Conservation (phyloP, 2,888 invertebrate genomes). For the Oligia strigilis region DNA sequence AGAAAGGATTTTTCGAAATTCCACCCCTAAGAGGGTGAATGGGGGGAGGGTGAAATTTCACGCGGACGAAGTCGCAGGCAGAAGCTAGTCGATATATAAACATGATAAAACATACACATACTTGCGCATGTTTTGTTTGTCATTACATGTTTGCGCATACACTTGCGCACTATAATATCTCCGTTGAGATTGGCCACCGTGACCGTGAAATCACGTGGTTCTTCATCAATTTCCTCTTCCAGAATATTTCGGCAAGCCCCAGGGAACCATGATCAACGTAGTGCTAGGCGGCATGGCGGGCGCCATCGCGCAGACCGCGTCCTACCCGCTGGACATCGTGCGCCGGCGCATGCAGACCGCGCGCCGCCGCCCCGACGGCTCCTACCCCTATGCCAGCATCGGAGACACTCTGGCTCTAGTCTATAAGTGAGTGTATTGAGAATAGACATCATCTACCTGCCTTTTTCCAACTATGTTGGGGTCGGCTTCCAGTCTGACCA, state of each 20-base stretch:
- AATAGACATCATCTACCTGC: not conserved
- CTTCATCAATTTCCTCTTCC: not conserved
- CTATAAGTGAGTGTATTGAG: slow-evolving; percentile 90
- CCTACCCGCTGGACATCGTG: slow-evolving; percentile 99
- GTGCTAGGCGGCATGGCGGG: slow-evolving; percentile 97
- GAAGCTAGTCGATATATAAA: too few relatives aligned
- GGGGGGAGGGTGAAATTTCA: too few relatives aligned
- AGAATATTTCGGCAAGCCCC: slow-evolving; percentile 74
- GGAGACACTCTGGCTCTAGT: slow-evolving; percentile 92
- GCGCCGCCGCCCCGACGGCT: slow-evolving; percentile 82
- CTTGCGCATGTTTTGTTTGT: too few relatives aligned
- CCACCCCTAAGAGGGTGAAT: too few relatives aligned
- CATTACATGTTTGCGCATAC: too few relatives aligned
- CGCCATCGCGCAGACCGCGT: slow-evolving; percentile 97
- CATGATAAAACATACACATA: too few relatives aligned
- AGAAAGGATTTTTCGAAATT: too few relatives aligned
- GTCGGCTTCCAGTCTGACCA: not conserved
- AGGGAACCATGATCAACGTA: slow-evolving; percentile 92
- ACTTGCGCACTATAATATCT: too few relatives aligned
- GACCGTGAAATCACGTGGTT: too few relatives aligned
- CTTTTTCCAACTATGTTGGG: not conserved
- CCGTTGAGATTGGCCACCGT: too few relatives aligned
- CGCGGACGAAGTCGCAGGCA: too few relatives aligned
- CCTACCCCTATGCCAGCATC: slow-evolving; percentile 91
- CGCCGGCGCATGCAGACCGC: slow-evolving; percentile 92